These are phyloP conservation scores for Bubo scandiacus DNA, from an alignment of 2,113 vertebrate genomes.

Conservation along the genomic window DNA sequence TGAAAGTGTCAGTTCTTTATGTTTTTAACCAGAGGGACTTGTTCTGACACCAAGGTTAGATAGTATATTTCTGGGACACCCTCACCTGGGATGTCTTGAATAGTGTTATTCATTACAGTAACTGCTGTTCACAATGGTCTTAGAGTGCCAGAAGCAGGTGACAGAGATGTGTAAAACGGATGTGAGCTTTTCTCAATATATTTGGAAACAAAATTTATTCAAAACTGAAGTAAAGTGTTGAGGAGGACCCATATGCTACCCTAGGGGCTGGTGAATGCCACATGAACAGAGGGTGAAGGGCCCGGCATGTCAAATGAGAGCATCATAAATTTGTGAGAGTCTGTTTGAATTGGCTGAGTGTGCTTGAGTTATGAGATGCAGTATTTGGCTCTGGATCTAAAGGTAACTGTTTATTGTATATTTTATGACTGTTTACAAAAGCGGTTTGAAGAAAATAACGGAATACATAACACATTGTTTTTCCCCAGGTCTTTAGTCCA, in stretches of 20 bases:
- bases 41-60: not conserved
- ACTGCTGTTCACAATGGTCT: not conserved
- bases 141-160: not conserved
- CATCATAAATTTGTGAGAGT: not conserved
- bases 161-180: not conserved
- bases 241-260: not conserved
- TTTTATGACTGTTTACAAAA: slow-evolving; percentile 50
- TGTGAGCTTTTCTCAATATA: not conserved
- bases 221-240: not conserved
- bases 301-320: not conserved
- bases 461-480: not conserved
- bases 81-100: not conserved
- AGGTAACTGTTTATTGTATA: slow-evolving; percentile 1
- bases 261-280: not conserved
- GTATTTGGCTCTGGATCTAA: slow-evolving; percentile 37
- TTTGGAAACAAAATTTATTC: not conserved
- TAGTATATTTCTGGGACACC: not conserved
- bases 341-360: not conserved
- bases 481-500: slow-evolving; percentile 12
- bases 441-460: not conserved
- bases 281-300: not conserved
- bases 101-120: not conserved
- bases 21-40: not conserved
- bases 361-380: not conserved
- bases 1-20: not conserved